phyloP scores from a whole-genome alignment of 2,797 vertebrate genomes.

The Alcedo quadribrachys region DNA sequence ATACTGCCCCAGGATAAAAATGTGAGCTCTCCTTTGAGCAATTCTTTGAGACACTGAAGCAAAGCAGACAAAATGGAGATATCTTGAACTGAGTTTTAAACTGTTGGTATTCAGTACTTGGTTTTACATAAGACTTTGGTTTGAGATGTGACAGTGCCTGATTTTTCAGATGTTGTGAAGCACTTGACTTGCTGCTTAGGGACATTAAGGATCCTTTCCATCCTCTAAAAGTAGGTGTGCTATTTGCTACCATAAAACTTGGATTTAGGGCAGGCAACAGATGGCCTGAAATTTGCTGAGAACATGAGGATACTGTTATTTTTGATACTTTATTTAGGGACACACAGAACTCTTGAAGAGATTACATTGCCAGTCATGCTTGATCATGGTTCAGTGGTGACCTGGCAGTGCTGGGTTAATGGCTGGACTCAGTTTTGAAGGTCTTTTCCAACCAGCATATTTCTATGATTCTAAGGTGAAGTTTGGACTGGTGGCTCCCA shows the following conservation, averaged over 20 bases:
- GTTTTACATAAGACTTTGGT: not conserved
- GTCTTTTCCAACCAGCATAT: not conserved
- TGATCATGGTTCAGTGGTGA: not conserved
- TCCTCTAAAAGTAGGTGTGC: not conserved
- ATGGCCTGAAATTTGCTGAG: not conserved
- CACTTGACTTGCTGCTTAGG: not conserved
- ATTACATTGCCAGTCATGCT: accelerated
- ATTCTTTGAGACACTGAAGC: not conserved
- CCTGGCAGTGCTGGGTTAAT: not conserved
- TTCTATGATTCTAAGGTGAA: not conserved
- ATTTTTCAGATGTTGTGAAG: not conserved
- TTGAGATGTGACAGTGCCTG: not conserved
- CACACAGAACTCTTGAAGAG: not conserved
- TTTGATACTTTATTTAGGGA: not conserved
- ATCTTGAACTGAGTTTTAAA: not conserved
- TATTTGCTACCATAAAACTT: not conserved
- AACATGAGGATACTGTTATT: not conserved
- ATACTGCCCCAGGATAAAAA: not conserved
- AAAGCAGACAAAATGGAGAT: not conserved
- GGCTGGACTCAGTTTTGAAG: not conserved
- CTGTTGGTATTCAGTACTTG: not conserved
- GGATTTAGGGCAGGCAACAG: not conserved
- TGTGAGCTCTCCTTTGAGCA: not conserved
- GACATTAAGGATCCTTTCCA: not conserved
- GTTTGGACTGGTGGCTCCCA: not conserved